Evolutionary conservation across 1,140 invertebrate genomes (phyloP), one percentile per base, ranked within the genome.

Genomic region (Anadara kagoshimensis): DNA sequence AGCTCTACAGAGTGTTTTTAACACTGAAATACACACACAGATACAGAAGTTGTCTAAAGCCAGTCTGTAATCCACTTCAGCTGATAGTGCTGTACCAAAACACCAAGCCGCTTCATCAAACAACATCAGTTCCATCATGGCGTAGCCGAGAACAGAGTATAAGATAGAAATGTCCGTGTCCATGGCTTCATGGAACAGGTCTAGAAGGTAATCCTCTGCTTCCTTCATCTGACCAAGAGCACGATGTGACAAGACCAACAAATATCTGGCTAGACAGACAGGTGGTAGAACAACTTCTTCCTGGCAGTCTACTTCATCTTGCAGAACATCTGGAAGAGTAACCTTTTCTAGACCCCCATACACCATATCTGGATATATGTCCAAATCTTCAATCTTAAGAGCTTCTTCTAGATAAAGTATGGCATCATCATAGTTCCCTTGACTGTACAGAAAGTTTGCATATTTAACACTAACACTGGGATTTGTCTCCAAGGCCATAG

Each of bases 371-470:
- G 70, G 53, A n/a, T 71, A 69, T 4, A 69, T 57, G 2, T 76
- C 49, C 1, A 70, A 74, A 26, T 74, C 62, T 11, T 75, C 77
- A 56, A 73, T 76, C 54, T 81, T 83, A 11, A 86, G 65, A 45
- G 79, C 80, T 56, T 83, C 83, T 53, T 81, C 66, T 53, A 87
- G 71, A 69, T 84, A 78, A 69, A 80, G 62, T n/a, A 85, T 69
- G 3, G 84, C 84, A 69, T 83, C 80, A 3, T 83, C 81, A 78
- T 84, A 87, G 69, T 86, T 82, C 49, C 76, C 80, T 64, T 87
- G 86, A 67, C 83, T 85, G 68, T 81, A 87, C 57, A 87, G 66
- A 69, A 85, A 87, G 77, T 81, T 87, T 54, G 84, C 84, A 79
- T 86, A 87, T 61, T 86, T 85, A 4, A 87, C 82, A 78, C 78